Percentiles rank a stretch among this genome's conserved stretches.
Evolutionary conservation across 2,888 invertebrate species (phyloP).

Genomic region (Galeruca laticollis): DNA sequence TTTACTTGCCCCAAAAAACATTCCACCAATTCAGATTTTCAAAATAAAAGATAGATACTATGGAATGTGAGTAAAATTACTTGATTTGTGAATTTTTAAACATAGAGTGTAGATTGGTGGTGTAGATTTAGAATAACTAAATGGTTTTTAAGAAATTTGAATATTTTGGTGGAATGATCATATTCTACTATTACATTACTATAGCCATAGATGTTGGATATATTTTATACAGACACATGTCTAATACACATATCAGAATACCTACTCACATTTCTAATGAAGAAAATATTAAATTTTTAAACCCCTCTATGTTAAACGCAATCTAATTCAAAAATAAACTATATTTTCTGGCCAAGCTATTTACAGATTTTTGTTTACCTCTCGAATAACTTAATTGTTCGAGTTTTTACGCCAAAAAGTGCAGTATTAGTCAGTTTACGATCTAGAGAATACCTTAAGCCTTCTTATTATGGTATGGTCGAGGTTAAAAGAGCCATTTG

Average conservation of each 20-base stretch:
- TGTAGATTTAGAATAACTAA: no score
- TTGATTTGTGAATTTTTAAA: background rate
- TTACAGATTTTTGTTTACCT: constrained; percentile 50
- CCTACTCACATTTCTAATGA: no score
- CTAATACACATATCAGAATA: no score
- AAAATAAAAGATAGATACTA: background rate
- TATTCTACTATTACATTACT: no score
- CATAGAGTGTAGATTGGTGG: no score
- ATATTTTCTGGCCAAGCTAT: constrained; percentile 46
- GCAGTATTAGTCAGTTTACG: constrained; percentile 33
- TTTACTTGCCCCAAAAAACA: constrained; percentile 1
- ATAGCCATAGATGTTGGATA: no score
- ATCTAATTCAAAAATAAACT: constrained; percentile 46
- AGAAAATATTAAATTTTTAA: background rate
- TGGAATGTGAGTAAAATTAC: background rate
- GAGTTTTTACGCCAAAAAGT: constrained; percentile 34
- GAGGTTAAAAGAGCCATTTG: constrained; percentile 49
- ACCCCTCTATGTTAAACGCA: background rate
- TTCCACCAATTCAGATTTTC: background rate
- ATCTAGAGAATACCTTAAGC: constrained; percentile 28
- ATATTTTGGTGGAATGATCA: no score
- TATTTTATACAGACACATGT: no score
- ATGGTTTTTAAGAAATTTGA: no score
- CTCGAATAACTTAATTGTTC: constrained; percentile 37
- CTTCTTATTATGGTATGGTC: constrained; percentile 44